Conservation (phyloP, 2,888 invertebrate species). For the Tipula helvola region DNA sequence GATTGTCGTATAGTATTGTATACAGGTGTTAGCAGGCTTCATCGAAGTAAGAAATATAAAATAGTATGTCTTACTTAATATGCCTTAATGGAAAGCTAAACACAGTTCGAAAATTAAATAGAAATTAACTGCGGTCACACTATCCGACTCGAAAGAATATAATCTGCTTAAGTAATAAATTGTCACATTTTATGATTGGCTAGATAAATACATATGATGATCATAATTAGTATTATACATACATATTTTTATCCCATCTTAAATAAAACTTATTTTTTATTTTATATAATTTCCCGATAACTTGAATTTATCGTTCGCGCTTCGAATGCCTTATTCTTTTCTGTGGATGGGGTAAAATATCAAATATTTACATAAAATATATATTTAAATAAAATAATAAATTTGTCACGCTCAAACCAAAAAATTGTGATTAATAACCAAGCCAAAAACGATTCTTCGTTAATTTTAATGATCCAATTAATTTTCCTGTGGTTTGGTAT, state of each 20-base stretch:
- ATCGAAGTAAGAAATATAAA: no score
- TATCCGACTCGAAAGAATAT: no score
- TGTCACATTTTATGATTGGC: no score
- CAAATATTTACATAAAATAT: background rate
- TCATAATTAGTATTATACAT: background rate
- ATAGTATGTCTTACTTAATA: no score
- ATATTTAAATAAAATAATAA: background rate
- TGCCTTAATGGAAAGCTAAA: no score
- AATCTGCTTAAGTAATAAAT: no score
- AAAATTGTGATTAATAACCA: background rate
- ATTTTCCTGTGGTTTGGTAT: background rate
- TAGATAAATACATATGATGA: no score
- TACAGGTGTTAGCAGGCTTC: no score
- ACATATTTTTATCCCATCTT: background rate
- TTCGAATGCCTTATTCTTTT: background rate
- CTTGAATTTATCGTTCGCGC: background rate
- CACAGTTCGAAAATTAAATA: no score
- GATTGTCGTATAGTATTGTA: no score
- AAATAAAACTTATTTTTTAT: background rate
- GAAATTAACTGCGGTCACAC: no score
- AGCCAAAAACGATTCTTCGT: background rate
- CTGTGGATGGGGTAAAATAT: background rate
- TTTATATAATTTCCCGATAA: background rate
- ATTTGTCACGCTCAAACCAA: background rate
- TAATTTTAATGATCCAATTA: background rate